Conservation (phyloP, 2,888 invertebrate genomes). For the Lampropteryx suffumata region DNA sequence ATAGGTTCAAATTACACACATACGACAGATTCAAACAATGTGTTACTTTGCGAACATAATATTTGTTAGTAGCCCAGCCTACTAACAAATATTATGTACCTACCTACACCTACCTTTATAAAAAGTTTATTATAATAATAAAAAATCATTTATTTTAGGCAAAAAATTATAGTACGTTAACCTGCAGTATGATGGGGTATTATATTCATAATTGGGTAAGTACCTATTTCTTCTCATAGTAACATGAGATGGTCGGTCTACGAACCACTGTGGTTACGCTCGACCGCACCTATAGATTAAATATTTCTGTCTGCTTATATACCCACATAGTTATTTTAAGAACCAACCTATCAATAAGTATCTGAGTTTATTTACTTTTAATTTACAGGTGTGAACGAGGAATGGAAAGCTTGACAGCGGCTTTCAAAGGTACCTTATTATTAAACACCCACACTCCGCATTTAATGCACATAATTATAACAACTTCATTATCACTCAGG, state of each 20-base stretch:
- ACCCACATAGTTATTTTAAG: too few relatives aligned
- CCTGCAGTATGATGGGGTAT: too few relatives aligned
- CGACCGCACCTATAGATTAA: slow-evolving; percentile 34
- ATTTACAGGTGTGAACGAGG: slow-evolving; percentile 10
- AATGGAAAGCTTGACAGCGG: slow-evolving; percentile 8
- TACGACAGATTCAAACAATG: not conserved
- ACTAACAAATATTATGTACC: too few relatives aligned
- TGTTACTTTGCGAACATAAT: too few relatives aligned
- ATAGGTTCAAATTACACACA: slow-evolving; percentile 39
- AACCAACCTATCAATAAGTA: not conserved
- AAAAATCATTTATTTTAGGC: too few relatives aligned
- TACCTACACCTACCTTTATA: too few relatives aligned
- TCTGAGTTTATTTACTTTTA: slow-evolving; percentile 5
- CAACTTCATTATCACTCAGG: slow-evolving; percentile 24
- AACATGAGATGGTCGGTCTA: slow-evolving; percentile 45
- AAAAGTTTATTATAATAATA: too few relatives aligned
- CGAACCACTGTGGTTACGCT: slow-evolving; percentile 44
- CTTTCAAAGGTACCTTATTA: slow-evolving; percentile 7
- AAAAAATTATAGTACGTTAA: too few relatives aligned
- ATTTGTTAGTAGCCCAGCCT: too few relatives aligned
- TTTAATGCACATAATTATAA: slow-evolving; percentile 23
- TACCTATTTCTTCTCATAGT: slow-evolving; percentile 54
- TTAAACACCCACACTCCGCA: slow-evolving; percentile 21
- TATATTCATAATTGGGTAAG: too few relatives aligned
- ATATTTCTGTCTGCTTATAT: slow-evolving; percentile 14